Percentiles rank a stretch among this genome's conserved stretches.
Conservation (phyloP, 2,797 vertebrate species). For the Microctenopoma lineatum region DNA sequence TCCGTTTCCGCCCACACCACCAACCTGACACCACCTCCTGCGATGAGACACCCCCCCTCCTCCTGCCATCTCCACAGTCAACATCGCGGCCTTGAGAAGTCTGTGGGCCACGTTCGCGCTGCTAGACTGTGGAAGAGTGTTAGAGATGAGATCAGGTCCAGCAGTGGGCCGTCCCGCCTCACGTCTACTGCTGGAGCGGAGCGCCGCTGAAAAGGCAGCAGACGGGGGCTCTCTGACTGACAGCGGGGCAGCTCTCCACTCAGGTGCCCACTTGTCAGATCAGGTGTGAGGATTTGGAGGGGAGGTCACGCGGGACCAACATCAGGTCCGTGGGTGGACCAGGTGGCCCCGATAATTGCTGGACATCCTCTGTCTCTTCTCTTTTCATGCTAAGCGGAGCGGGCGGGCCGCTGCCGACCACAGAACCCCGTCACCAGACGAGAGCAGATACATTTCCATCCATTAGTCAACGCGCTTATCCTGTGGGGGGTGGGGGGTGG, state of each 20-base stretch:
- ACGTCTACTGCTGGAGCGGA: slow-evolving; percentile 8
- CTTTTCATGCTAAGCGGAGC: slow-evolving; percentile 12
- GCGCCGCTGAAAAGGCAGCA: slow-evolving; percentile 7
- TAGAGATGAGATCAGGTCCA: neutral
- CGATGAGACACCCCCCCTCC: slow-evolving; percentile 16
- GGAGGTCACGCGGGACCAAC: slow-evolving; percentile 38
- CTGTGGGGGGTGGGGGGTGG: neutral
- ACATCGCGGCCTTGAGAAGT: slow-evolving; percentile 33
- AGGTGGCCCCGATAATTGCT: slow-evolving; percentile 26
- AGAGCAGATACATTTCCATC: neutral
- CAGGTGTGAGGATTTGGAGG: slow-evolving; percentile 45
- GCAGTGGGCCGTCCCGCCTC: neutral
- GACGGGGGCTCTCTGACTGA: slow-evolving; percentile 8
- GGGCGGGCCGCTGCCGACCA: neutral
- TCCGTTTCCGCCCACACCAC: slow-evolving; percentile 31
- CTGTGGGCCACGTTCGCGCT: slow-evolving; percentile 11
- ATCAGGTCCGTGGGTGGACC: slow-evolving; percentile 33
- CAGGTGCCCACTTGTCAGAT: slow-evolving; percentile 54
- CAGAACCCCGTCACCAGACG: neutral
- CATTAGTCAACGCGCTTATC: neutral
- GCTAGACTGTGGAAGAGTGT: slow-evolving; percentile 4
- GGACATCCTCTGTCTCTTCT: slow-evolving; percentile 21
- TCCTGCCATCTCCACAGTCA: slow-evolving; percentile 23
- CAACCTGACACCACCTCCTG: slow-evolving; percentile 23
- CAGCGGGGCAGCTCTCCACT: slow-evolving; percentile 40